Evolutionary conservation across 2,888 invertebrate species (phyloP), one percentile per base, ranked within the genome.

Genomic region (Timema cristinae): DNA sequence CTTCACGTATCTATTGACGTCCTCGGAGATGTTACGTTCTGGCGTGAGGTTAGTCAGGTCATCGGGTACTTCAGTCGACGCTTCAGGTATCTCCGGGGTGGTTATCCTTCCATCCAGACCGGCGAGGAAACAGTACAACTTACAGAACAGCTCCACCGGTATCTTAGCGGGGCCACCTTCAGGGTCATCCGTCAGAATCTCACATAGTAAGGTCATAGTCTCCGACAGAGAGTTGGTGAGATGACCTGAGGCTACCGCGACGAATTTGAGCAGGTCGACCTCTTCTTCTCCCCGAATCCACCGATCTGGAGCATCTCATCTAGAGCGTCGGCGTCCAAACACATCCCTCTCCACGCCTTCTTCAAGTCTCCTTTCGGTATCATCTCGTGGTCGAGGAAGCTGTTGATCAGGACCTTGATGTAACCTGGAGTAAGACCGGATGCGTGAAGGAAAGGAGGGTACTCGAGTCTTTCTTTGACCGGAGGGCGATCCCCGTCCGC

Each of bases 141-240:
- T 83, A 68, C 88, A 81, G 78, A 92, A 92, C 50, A 87, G 84
- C 49, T 86, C 82, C 5, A 88, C 81, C 0, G 91, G 87, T 61
- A 95, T 89, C 77, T 90, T 89, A 0, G 92, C 89, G 0, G 91
- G 89, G 0, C 93, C 93, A 0, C 94, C 94, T 72, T 94, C 94
- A 0, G 93, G 91, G 78, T 94, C 94, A 75, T 91, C 89, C 0
- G 93, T 93, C 69, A 94, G 83, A 0, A 93, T 86, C 79, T 94
- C 93, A 80, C 94, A 95, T 32, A 94, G 84, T 75, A 91, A 84
- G 66, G 89, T 88, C 92, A 94, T 92, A 0, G 93, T 91, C 79
- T 91, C 89, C 5, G 90, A 89, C 15, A 93, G 83, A 77, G 13
- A 49, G 81, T 90, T 88, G 51, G 88, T 88, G 52, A 92, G 79